Percentiles rank a stretch among this genome's conserved stretches.
Conservation (phyloP, 2,888 invertebrate genomes). For the Protonemura montana region DNA sequence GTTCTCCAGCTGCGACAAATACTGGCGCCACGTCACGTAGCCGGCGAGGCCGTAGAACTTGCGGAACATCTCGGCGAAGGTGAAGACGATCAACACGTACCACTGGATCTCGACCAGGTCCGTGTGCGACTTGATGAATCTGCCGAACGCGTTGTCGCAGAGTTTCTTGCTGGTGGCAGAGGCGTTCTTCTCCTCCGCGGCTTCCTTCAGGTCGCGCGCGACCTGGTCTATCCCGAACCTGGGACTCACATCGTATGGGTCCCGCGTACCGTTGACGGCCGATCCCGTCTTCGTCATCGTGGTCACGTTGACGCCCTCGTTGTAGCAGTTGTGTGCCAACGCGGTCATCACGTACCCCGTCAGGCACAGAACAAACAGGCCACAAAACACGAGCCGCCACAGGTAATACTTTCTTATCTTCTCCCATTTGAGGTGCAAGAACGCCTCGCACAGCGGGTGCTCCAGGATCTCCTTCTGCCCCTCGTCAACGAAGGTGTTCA, state of each 20-base stretch:
- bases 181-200: background rate
- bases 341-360: conserved; percentile 55
- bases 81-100: conserved; percentile 56
- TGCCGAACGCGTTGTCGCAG: background rate
- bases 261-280: conserved; percentile 48
- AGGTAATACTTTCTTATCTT: conserved; percentile 61
- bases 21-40: conserved; percentile 57
- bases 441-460: conserved; percentile 62
- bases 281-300: too few relatives aligned
- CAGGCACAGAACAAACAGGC: conserved; percentile 57
- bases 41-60: conserved; percentile 58
- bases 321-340: conserved; percentile 28
- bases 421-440: conserved; percentile 61
- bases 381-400: conserved; percentile 56
- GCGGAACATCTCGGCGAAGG: conserved; percentile 57
- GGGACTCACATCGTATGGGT: background rate
- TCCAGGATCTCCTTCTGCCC: conserved; percentile 60
- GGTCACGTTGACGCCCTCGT: conserved; percentile 43
- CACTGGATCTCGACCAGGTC: conserved; percentile 51
- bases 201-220: too few relatives aligned
- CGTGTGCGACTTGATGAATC: background rate
- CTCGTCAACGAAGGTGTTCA: conserved; percentile 60
- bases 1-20: conserved; percentile 59
- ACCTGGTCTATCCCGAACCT: background rate
- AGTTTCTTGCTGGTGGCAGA: background rate